Evolutionary conservation across 2,888 invertebrate genomes (phyloP), one percentile per base, ranked within the genome.

Genomic region (Leptinotarsa peninsularis): DNA sequence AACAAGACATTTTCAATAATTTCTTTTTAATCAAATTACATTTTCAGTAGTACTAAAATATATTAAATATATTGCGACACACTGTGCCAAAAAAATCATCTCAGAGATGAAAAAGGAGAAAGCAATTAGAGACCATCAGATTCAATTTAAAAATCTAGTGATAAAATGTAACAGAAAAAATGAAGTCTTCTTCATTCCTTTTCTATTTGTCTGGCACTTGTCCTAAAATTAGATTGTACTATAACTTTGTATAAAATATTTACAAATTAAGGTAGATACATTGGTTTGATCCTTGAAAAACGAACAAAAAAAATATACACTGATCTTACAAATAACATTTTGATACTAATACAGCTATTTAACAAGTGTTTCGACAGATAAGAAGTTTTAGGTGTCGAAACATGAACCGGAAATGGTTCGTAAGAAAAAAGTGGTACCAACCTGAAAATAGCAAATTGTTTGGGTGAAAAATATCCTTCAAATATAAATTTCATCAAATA

Each of bases 201-300:
- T 43, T 43, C 3, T 10, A 10, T 43, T 10, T 43, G 43, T 43
- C 23, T 58, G n/a, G 43, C 33, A 63, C 3, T n/a, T 10, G 33
- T 63, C 17, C 63, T 63, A n/a, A 58, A 63, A 71, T 58, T 49
- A 72, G 23, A 67, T 72, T 67, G 67, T 67, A 72, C 72, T 72
- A 52, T 23, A 21, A 49, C 56, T 67, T 72, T 67, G 17, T 10
- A 21, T 33, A 17, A 54, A 33, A 66, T 69, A 72, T 60, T 66
- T 54, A 54, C 66, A 72, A 67, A 18, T 15, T 52, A 17, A 17
- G 52, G 52, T 52, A 58, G 58, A 14, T 58, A 58, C 23, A 23
- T 4, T 23, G 21, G 2, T 23, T 21, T 14, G 2, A 23, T 21
- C 4, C 15, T 58, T 27, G 58, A 15, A 21, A 58, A 58, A 58